These are phyloP conservation scores for Epirrhoe alternata DNA, from an alignment of 2,888 invertebrate genomes.

Conservation along the genomic window DNA sequence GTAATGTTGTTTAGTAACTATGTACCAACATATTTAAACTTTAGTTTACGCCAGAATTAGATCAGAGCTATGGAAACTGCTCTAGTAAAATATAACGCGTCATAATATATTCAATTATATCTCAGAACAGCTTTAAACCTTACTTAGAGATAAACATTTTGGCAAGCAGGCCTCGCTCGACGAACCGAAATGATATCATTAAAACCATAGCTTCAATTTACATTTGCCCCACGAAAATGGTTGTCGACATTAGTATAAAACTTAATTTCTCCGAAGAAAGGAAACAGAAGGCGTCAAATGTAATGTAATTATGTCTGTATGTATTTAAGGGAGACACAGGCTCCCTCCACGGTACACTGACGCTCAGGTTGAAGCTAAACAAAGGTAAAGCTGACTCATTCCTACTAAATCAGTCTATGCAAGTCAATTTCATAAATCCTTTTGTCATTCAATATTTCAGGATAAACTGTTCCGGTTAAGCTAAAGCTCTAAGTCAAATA, in stretches of 20 bases:
- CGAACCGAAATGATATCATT: conserved; percentile 32
- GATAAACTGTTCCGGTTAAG: too few relatives aligned
- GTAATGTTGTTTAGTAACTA: too few relatives aligned
- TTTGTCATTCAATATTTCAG: too few relatives aligned
- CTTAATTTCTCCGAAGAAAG: conserved; percentile 45
- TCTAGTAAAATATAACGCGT: too few relatives aligned
- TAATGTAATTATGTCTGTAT: conserved; percentile 65
- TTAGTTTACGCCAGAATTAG: too few relatives aligned
- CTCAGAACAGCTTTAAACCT: background rate
- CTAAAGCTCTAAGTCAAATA: too few relatives aligned
- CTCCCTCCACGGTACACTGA: conserved; percentile 57
- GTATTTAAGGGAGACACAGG: conserved; percentile 55
- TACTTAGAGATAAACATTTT: background rate
- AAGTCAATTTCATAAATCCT: too few relatives aligned
- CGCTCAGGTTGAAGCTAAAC: conserved; percentile 48
- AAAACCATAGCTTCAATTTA: conserved; percentile 32
- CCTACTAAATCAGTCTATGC: background rate
- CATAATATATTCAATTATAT: background rate
- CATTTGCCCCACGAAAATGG: conserved; percentile 31
- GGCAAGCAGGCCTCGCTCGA: conserved; percentile 10
- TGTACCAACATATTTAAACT: too few relatives aligned
- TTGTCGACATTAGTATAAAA: conserved; percentile 38
- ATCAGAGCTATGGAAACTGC: too few relatives aligned
- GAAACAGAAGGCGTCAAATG: conserved; percentile 58
- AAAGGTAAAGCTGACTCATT: conserved; percentile 9